phyloP scores from a whole-genome alignment of 2,888 invertebrate species.

The Sarcophaga carnaria region DNA sequence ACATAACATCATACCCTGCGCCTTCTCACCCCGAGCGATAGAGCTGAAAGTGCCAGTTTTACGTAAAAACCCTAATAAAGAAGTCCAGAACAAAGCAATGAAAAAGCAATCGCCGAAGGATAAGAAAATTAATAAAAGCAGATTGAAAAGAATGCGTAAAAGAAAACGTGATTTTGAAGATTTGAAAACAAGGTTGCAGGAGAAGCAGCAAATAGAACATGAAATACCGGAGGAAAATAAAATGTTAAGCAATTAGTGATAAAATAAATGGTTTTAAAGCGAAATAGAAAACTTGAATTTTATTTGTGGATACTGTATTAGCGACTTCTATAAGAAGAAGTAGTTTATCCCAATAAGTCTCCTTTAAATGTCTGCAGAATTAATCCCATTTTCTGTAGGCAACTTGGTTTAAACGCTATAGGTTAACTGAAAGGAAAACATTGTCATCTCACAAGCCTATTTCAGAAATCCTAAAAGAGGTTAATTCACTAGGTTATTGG shows the following conservation, averaged over 20 bases:
- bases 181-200: not conserved
- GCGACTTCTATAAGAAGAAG: too few relatives aligned
- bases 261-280: too few relatives aligned
- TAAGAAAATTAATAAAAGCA: not conserved
- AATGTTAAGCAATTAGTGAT: slow-evolving; percentile 30
- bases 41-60: not conserved
- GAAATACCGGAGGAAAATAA: slow-evolving; percentile 56
- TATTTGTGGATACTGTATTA: too few relatives aligned
- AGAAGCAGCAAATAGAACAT: slow-evolving; percentile 12
- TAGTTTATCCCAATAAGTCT: too few relatives aligned
- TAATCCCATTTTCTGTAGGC: too few relatives aligned
- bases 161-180: not conserved
- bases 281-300: too few relatives aligned
- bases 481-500: too few relatives aligned
- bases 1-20: slow-evolving; percentile 74
- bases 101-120: not conserved
- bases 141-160: slow-evolving; percentile 29
- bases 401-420: too few relatives aligned
- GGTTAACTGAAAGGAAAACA: too few relatives aligned
- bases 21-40: slow-evolving; percentile 71
- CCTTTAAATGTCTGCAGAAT: too few relatives aligned
- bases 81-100: not conserved
- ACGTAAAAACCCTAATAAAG: slow-evolving; percentile 18
- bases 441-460: too few relatives aligned
- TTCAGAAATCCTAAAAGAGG: too few relatives aligned